These are phyloP conservation scores for Chionomys nivalis DNA, from an alignment of 2,113 vertebrate genomes.

Conservation along the genomic window DNA sequence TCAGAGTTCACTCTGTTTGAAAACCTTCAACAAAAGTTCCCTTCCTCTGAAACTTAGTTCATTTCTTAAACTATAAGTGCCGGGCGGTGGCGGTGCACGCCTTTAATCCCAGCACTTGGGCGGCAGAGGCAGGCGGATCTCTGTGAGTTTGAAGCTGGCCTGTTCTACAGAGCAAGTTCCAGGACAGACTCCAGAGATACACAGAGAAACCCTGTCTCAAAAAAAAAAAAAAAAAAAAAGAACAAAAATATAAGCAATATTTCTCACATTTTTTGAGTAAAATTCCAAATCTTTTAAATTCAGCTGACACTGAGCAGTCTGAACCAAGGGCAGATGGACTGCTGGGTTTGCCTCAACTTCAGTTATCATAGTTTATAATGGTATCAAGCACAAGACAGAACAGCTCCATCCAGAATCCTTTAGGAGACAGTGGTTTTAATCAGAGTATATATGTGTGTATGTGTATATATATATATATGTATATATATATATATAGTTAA, in stretches of 20 bases:
- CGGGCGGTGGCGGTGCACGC: too few species aligned
- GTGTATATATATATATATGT: too few species aligned
- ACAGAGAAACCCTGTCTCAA: too few species aligned
- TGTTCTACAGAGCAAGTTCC: too few species aligned
- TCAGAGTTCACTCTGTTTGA: conserved; percentile 8
- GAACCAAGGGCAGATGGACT: background rate
- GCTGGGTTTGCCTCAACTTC: background rate
- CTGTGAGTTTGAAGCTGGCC: too few species aligned
- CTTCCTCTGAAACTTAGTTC: background rate
- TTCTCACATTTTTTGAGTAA: conserved; percentile 6
- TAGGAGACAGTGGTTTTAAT: background rate
- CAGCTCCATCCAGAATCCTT: background rate
- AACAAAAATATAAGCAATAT: background rate
- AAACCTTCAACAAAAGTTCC: conserved; percentile 3
- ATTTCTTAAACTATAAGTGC: conserved; percentile 6
- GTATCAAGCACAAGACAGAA: background rate
- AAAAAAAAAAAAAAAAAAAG: too few species aligned
- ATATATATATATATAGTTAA: background rate
- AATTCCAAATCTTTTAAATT: background rate
- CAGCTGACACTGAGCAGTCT: background rate
- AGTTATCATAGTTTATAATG: background rate
- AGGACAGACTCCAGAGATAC: too few species aligned
- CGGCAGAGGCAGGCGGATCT: too few species aligned
- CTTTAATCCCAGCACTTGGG: too few species aligned
- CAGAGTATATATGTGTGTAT: background rate